Evolutionary conservation across 2,888 invertebrate genomes (phyloP), one percentile per base, ranked within the genome.

Genomic region (Drosophila conformis): DNA sequence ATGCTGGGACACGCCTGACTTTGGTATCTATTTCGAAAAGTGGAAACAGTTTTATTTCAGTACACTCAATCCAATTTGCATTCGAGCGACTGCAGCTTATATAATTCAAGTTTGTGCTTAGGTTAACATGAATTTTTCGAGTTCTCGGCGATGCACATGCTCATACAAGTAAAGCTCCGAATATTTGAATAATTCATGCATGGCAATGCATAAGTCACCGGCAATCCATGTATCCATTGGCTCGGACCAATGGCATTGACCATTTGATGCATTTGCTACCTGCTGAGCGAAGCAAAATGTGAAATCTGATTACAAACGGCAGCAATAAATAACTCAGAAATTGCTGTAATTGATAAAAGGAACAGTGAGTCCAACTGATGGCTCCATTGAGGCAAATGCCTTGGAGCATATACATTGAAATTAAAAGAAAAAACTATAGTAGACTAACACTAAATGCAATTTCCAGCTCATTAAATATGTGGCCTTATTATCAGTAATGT

Each of bases 181-280:
- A 72, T 80, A 80, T 87, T 90, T 90, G 87, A 87, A 88, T 90
- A 88, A 87, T 87, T 90, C 87, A 90, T 88, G 90, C 83, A 77
- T 81, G 75, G 51, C 71, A 79, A 85, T 87, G 88, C 90, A 88
- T 81, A 87, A 87, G 89, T 87, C 90, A 81, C 69, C 71, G 80
- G 49, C 51, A 66, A 66, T 10, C 10, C 31, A 31, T 63, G 73
- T 57, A 56, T 53, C 49, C 68, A 67, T 57, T 42, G 49, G 27
- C 21, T 56, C 29, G 56, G n/a, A 56, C 35, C 66, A 70, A 42
- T 69, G 48, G 59, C 21, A 57, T 42, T 42, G 61, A 56, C 38
- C 65, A 71, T 76, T 61, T 77, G 36, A 69, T 75, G 62, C 63
- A 65, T 59, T 57, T 56, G 40, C 40, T 69, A 80, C 62, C 51